Base-by-base conservation (phyloP, 1,140 invertebrate genomes). In the Eumeta japonica region DNA sequence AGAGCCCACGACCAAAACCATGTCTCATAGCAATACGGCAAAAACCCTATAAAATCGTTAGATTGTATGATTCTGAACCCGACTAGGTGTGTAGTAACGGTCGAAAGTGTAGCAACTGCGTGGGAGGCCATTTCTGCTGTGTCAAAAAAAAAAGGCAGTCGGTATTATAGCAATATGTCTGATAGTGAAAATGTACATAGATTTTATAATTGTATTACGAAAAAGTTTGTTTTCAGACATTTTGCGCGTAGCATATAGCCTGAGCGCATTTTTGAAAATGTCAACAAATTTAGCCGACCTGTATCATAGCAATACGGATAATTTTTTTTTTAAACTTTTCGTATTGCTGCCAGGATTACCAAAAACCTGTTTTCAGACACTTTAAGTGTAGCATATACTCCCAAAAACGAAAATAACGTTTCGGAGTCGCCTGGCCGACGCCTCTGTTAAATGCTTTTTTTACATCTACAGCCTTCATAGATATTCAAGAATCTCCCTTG, bases 121-220 rank as follows among this genome's bases (percentile, higher is more conserved):
- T 38, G 14, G 36, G 36, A 39, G 38, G 38, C 38, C 33, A 40
- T 40, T 40, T 36, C 38, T 40, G 34, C 38, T 40, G 9, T 40
- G n/a, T n/a, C n/a, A n/a, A n/a, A n/a, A n/a, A n/a, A n/a, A n/a
- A n/a, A 40, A 40, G 38, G 38, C 33, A 35, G 38, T 10, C 16
- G 12, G 38, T 39, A 10, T 24, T 39, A 40, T 40, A 12, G 16
- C 2, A 40, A 10, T 39, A 3, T 16, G 38, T 40, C 28, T 17
- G 38, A 38, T 40, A 40, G 28, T 39, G 30, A 35, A 31, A 31
- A 31, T 31, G 29, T 11, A 31, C 29, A 12, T 31, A 11, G 12
- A 11, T 5, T 12, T 31, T 31, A 31, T 31, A 9, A 31, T 12
- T 12, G n/a, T n/a, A n/a, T n/a, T n/a, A n/a, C n/a, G n/a, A n/a